These are phyloP conservation scores for Coelopa frigida DNA, from an alignment of 1,140 invertebrate genomes.

Conservation along the genomic window DNA sequence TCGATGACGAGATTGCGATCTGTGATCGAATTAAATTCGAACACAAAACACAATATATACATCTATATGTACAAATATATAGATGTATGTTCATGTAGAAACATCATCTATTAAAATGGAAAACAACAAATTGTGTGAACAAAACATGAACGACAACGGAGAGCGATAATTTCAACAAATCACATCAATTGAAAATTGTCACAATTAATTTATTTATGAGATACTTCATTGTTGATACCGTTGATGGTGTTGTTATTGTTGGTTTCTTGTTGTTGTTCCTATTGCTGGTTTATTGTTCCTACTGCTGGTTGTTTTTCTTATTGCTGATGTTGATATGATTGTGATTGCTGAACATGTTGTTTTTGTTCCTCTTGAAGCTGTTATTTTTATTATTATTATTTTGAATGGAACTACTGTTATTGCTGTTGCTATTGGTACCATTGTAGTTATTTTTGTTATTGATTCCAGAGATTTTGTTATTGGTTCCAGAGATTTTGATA, in stretches of 20 bases:
- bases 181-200: slow-evolving; percentile 10
- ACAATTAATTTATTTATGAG: slow-evolving; percentile 14
- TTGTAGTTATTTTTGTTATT: slow-evolving; percentile 8
- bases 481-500: slow-evolving; percentile 4
- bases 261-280: neutral
- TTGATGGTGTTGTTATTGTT: too few species aligned
- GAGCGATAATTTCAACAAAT: too few species aligned
- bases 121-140: too few species aligned
- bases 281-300: slow-evolving; percentile 1
- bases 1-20: too few species aligned
- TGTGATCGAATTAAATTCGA: too few species aligned
- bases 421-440: slow-evolving; percentile 4
- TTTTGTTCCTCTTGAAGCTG: neutral
- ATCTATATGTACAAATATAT: too few species aligned
- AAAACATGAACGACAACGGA: too few species aligned
- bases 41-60: too few species aligned
- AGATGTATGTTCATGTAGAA: too few species aligned
- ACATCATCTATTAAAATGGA: too few species aligned
- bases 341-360: neutral
- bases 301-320: neutral
- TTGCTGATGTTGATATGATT: neutral
- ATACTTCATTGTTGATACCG: too few species aligned
- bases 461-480: slow-evolving; percentile 4
- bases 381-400: neutral
- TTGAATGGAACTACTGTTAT: neutral